Percentiles rank a stretch among this genome's conserved stretches.
Conservation (phyloP, 2,113 vertebrate species). For the Gymnorhina tibicen region DNA sequence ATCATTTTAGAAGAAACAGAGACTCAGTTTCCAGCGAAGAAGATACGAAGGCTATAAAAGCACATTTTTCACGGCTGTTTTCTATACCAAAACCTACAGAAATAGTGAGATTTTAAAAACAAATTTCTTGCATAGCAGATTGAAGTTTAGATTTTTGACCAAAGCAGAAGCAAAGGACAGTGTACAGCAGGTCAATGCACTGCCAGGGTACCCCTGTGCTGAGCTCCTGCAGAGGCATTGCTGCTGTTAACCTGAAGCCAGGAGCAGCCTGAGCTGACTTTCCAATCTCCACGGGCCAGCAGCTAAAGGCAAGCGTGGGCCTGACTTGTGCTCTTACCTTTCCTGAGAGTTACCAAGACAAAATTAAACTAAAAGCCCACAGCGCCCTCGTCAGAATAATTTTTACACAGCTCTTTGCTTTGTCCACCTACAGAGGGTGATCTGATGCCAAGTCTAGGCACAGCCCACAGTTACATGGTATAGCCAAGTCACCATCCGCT, state of each 20-base stretch:
- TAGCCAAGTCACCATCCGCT: accelerated
- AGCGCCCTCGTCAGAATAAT: not conserved
- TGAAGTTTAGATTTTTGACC: not conserved
- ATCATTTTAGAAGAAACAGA: not conserved
- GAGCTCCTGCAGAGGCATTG: not conserved
- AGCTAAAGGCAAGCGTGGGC: not conserved
- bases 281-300: not conserved
- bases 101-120: not conserved
- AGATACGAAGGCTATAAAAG: not conserved
- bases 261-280: not conserved
- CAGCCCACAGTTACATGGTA: not conserved
- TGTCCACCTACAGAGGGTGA: not conserved
- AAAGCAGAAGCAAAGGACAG: not conserved
- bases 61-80: not conserved
- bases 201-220: not conserved
- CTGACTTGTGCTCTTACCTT: not conserved
- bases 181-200: not conserved
- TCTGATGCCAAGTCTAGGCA: not conserved
- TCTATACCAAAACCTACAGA: not conserved
- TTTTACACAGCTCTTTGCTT: not conserved
- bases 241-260: not conserved
- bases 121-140: not conserved
- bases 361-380: not conserved
- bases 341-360: not conserved
- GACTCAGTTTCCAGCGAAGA: not conserved